These are phyloP conservation scores for Myanophis thanlyinensis DNA, from an alignment of 2,113 vertebrate species.

Conservation along the genomic window DNA sequence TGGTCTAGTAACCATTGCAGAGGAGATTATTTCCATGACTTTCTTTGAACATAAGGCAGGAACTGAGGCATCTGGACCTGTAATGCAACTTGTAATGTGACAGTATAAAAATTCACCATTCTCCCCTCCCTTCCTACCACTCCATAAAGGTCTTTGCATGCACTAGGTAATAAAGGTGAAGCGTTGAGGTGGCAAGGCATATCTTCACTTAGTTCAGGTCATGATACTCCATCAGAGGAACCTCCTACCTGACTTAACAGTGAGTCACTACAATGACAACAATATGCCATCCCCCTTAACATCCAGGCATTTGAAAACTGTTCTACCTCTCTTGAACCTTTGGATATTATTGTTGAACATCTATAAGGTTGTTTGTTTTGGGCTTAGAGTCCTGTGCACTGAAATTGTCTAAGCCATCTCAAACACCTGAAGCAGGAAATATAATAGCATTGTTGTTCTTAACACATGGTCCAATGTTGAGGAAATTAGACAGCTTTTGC, in stretches of 20 bases:
- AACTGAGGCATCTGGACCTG: conserved; percentile 52
- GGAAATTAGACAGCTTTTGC: background rate
- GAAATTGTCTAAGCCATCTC: background rate
- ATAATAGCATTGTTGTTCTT: background rate
- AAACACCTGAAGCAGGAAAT: background rate
- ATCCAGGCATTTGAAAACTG: conserved; percentile 46
- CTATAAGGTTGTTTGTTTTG: background rate
- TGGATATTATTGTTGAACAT: background rate
- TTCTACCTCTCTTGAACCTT: conserved; percentile 16
- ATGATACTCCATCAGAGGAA: conserved; percentile 64
- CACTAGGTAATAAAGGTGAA: background rate
- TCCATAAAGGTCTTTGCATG: conserved; percentile 46
- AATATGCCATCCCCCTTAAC: conserved; percentile 60
- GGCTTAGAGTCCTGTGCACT: background rate
- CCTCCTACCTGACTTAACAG: conserved; percentile 59
- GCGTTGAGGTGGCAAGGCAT: conserved; percentile 46
- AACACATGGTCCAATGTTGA: background rate
- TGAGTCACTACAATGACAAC: conserved; percentile 61
- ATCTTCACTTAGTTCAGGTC: conserved; percentile 72
- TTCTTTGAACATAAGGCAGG: conserved; percentile 62
- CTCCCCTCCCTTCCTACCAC: conserved; percentile 41
- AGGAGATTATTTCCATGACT: conserved; percentile 38
- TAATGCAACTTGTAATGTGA: conserved; percentile 53
- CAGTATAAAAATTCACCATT: conserved; percentile 66
- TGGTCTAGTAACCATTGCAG: conserved; percentile 58